Percentiles rank a stretch among this genome's conserved stretches.
These are phyloP conservation scores for Pagetopsis macropterus DNA, from an alignment of 2,797 vertebrate species.

Conservation along the genomic window DNA sequence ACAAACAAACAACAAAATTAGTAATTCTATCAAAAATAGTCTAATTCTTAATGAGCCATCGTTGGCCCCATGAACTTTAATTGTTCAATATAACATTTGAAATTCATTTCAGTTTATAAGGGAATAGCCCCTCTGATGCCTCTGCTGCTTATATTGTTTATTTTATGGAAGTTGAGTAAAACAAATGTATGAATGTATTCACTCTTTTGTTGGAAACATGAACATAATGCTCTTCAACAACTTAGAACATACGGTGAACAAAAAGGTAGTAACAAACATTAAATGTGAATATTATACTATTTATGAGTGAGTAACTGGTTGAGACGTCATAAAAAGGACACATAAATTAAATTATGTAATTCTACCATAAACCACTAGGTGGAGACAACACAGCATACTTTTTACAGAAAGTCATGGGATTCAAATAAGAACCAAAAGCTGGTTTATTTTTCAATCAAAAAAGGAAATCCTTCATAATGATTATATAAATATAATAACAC, in stretches of 20 bases:
- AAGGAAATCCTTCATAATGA: constrained; percentile 18
- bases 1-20: neutral
- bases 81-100: neutral
- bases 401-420: neutral
- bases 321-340: neutral
- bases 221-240: neutral
- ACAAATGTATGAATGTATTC: neutral
- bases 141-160: neutral
- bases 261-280: neutral
- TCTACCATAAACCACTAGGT: constrained; percentile 67
- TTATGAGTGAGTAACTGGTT: neutral
- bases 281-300: neutral
- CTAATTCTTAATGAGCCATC: neutral
- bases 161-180: neutral
- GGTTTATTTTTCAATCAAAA: constrained; percentile 28
- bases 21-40: neutral
- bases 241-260: neutral
- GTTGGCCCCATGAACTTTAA: neutral
- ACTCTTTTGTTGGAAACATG: neutral
- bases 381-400: constrained; percentile 63
- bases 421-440: constrained; percentile 9
- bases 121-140: neutral
- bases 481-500: constrained; percentile 23
- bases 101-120: constrained; percentile 12
- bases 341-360: constrained; percentile 6